Conservation (phyloP, 1,140 invertebrate genomes). For the Melipona quadrifasciata region DNA sequence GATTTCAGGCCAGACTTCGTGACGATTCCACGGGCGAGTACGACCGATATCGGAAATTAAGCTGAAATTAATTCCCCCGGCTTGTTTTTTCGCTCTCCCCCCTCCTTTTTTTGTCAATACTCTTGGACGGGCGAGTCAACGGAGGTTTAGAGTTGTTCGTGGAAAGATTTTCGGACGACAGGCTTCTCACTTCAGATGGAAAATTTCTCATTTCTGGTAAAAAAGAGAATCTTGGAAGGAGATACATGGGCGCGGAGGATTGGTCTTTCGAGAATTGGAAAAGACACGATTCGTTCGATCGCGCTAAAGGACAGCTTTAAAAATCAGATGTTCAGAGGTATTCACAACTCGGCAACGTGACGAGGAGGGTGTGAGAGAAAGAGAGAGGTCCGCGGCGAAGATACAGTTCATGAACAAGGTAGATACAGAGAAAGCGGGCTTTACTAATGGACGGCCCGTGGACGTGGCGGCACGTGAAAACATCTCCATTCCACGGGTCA, state of each 20-base stretch:
- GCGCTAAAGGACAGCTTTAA: too few relatives aligned
- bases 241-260: neutral
- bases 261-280: neutral
- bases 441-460: constrained; percentile 54
- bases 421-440: constrained; percentile 49
- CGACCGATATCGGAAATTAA: constrained; percentile 24
- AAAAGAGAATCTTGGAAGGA: neutral
- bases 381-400: constrained; percentile 5
- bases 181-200: neutral
- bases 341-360: too few relatives aligned
- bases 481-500: constrained; percentile 67
- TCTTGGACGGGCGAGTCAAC: neutral
- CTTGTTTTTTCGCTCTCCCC: neutral
- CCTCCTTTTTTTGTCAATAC: neutral
- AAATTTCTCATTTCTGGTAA: neutral
- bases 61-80: constrained; percentile 17
- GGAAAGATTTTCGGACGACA: neutral
- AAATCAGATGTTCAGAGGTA: too few relatives aligned
- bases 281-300: too few relatives aligned
- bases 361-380: too few relatives aligned
- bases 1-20: constrained; percentile 27
- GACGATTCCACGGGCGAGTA: constrained; percentile 27
- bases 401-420: constrained; percentile 38
- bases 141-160: neutral
- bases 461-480: constrained; percentile 60